phyloP scores from a whole-genome alignment of 2,797 vertebrate genomes.

The Mormyrus hasselquistii region DNA sequence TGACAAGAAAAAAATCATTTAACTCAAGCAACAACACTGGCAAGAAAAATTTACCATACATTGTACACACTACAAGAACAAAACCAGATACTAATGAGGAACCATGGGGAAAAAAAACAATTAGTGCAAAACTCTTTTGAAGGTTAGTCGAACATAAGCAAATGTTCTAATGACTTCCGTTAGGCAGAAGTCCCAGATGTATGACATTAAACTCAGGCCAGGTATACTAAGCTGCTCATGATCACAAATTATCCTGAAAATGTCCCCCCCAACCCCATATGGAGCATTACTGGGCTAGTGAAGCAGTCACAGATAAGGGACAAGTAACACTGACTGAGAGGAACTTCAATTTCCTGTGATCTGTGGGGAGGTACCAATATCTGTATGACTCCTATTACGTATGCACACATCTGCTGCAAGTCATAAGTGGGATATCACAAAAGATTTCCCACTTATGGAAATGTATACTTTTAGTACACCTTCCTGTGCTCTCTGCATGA shows the following conservation, averaged over 20 bases:
- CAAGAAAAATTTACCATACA: not conserved
- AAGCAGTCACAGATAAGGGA: not conserved
- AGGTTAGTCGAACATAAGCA: not conserved
- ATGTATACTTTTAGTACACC: not conserved
- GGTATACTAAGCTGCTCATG: not conserved
- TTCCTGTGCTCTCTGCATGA: not conserved
- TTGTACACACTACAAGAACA: not conserved
- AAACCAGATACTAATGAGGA: not conserved
- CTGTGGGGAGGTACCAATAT: not conserved
- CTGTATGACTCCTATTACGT: not conserved
- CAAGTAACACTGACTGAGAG: not conserved
- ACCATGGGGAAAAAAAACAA: not conserved
- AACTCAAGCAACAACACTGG: slow-evolving; percentile 1
- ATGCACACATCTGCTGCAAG: not conserved
- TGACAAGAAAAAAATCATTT: slow-evolving; percentile 11
- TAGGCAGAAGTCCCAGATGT: not conserved
- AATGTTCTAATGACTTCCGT: not conserved
- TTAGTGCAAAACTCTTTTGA: not conserved
- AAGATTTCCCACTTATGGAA: not conserved
- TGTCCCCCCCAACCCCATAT: not conserved
- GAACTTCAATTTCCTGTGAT: not conserved
- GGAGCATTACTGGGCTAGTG: not conserved
- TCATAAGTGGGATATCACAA: not conserved
- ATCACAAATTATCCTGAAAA: not conserved
- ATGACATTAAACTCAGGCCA: not conserved